A percentile compares a stretch with the other conserved stretches of the same genome.
phyloP scores from a whole-genome alignment of 2,113 vertebrate genomes.

The Capreolus pygargus region DNA sequence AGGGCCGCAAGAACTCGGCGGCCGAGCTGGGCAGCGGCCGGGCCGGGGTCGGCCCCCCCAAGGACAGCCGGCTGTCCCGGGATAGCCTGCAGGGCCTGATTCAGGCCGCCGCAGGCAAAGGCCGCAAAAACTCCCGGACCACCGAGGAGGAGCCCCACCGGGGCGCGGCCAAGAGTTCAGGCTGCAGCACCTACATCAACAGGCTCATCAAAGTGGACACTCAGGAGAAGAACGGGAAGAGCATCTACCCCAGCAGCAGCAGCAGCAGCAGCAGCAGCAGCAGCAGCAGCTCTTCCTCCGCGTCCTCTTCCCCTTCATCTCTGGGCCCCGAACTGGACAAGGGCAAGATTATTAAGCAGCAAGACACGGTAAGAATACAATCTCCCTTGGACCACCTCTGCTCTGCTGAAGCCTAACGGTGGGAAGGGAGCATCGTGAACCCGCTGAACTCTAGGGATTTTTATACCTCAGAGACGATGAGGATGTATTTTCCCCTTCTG shows the following conservation, averaged over 20 bases:
- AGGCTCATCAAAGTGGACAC: constrained; percentile 95
- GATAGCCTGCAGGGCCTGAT: constrained; percentile 87
- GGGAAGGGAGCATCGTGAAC: not conserved
- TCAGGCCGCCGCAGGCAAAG: constrained; percentile 84
- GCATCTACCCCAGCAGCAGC: constrained; percentile 55
- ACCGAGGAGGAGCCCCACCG: constrained; percentile 83
- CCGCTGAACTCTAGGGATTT: not conserved
- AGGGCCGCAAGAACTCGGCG: constrained; percentile 91
- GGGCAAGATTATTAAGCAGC: constrained; percentile 75
- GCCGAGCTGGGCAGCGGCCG: constrained; percentile 82
- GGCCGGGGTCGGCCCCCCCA: constrained; percentile 59
- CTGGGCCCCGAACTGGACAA: constrained; percentile 83
- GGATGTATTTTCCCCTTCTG: no score
- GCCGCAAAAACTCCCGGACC: constrained; percentile 88
- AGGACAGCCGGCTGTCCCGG: constrained; percentile 82
- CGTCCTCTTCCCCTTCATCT: constrained; percentile 74
- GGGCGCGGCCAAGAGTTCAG: constrained; percentile 73
- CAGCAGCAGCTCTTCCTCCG: constrained; percentile 56
- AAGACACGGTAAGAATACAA: constrained; percentile 86
- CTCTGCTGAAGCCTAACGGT: accelerated
- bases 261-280: constrained; percentile 27
- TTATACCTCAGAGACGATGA: not conserved
- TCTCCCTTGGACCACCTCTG: accelerated
- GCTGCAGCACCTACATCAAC: constrained; percentile 91
- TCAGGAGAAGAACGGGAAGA: constrained; percentile 88